phyloP scores from a whole-genome alignment of 2,113 vertebrate genomes.

The Rallus limicola region DNA sequence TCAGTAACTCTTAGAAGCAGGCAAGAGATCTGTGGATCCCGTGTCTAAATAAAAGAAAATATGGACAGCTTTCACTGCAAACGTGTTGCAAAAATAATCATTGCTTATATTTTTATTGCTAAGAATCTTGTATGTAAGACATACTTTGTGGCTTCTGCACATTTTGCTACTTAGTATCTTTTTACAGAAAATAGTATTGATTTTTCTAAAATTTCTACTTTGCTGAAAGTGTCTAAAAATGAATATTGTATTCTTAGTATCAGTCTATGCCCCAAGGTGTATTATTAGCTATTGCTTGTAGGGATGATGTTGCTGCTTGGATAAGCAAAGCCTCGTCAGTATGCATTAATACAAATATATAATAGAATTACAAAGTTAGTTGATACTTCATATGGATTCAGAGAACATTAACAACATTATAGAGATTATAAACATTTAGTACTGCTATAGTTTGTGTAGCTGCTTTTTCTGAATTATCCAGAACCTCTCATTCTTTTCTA shows the following conservation, averaged over 20 bases:
- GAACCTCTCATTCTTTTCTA: neutral
- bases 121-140: neutral
- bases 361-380: neutral
- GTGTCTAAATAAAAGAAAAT: neutral
- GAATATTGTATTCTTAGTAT: neutral
- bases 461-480: neutral
- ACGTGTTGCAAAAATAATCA: neutral
- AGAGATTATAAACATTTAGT: neutral
- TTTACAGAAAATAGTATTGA: neutral
- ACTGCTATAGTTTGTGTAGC: neutral
- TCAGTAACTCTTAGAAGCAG: neutral
- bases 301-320: neutral
- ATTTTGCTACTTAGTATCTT: neutral
- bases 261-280: neutral
- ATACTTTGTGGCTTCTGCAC: neutral
- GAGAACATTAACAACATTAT: neutral
- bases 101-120: neutral
- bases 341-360: conserved; percentile 8
- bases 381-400: neutral
- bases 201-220: neutral
- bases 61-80: neutral
- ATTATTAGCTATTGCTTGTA: neutral
- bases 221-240: neutral
- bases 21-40: neutral
- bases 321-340: conserved; percentile 31